Percentiles rank a stretch among this genome's conserved stretches.
phyloP scores from a whole-genome alignment of 2,113 vertebrate genomes.

The Anolis sagrei region DNA sequence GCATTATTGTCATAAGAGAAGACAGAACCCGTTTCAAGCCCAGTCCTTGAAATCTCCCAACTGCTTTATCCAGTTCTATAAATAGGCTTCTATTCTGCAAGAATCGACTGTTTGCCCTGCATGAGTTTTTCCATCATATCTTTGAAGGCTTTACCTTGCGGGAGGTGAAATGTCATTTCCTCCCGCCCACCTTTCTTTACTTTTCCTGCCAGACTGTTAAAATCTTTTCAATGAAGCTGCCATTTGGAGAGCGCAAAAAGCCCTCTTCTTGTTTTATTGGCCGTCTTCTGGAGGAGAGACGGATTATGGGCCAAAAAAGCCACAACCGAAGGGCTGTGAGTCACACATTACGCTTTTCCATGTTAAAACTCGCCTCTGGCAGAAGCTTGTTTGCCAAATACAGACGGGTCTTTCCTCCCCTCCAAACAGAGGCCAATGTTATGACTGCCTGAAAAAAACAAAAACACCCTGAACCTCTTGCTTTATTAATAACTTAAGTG shows the following conservation, averaged over 20 bases:
- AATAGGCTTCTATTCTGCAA: constrained; percentile 15
- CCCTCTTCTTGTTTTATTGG: constrained; percentile 4
- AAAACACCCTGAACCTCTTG: not conserved
- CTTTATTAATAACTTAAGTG: constrained; percentile 9
- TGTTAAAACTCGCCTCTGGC: constrained; percentile 53
- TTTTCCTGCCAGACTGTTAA: not conserved
- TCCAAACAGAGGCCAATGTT: not conserved
- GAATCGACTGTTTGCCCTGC: not conserved
- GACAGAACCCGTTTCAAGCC: not conserved
- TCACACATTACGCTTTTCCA: constrained; percentile 53
- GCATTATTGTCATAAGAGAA: not conserved
- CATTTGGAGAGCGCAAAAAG: constrained; percentile 13
- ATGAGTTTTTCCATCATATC: constrained; percentile 6
- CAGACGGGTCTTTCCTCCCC: not conserved
- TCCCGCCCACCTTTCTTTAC: not conserved
- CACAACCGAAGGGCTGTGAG: constrained; percentile 44
- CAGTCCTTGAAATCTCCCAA: not conserved
- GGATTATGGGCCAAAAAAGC: constrained; percentile 28
- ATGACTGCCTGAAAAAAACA: not conserved
- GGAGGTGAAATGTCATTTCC: not conserved
- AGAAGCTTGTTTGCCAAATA: constrained; percentile 43
- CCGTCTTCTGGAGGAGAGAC: not conserved
- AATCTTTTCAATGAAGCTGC: constrained; percentile 29
- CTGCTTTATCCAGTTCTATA: constrained; percentile 6
- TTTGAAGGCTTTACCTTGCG: constrained; percentile 11